Evolutionary conservation across 2,113 vertebrate species (phyloP), one percentile per base, ranked within the genome.

Genomic region (Paracanthobrama guichenoti): DNA sequence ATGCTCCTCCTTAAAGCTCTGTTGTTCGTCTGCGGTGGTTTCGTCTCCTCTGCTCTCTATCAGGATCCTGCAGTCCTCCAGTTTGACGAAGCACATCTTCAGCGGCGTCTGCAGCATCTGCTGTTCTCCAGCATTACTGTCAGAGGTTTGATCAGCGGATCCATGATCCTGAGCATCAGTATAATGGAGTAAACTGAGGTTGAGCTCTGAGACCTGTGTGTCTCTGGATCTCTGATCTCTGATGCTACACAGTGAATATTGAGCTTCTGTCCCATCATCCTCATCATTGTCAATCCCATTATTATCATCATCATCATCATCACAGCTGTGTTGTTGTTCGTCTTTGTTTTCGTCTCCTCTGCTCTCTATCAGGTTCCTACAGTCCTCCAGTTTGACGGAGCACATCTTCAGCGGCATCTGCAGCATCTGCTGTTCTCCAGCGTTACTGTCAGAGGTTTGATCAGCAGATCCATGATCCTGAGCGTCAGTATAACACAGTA

Each of bases 41-140:
- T 66, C 24, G 10, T 57, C 67, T 46, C 0, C 35, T 28, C 6
- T 18, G 46, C 7, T 83, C 12, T 84, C 62, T 14, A 69, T 18
- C 76, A 72, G 35, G 78, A 79, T 72, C 62, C 22, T 74, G 71
- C n/a, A 50, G 64, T 82, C 76, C 74, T 3, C 62, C 82, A 57
- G 53, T 77, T 26, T 69, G 28, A 79, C 76, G 66, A 44, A 53
- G 64, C 80, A 82, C 20, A 72, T 67, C 35, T 82, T 71, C 31
- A 82, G n/a, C 31, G 60, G 78, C 42, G 13, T 39, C 64, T 82
- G n/a, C 31, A 42, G 78, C 42, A 5, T 39, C 64, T 82, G 66
- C 80, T 72, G 80, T 39, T 57, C 80, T 39, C 39, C 71, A 24
- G 22, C 31, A 1, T 57, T 44, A 77, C 44, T 20, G 20, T 35